Conservation (phyloP, 2,113 vertebrate genomes). For the Clarias magur region DNA sequence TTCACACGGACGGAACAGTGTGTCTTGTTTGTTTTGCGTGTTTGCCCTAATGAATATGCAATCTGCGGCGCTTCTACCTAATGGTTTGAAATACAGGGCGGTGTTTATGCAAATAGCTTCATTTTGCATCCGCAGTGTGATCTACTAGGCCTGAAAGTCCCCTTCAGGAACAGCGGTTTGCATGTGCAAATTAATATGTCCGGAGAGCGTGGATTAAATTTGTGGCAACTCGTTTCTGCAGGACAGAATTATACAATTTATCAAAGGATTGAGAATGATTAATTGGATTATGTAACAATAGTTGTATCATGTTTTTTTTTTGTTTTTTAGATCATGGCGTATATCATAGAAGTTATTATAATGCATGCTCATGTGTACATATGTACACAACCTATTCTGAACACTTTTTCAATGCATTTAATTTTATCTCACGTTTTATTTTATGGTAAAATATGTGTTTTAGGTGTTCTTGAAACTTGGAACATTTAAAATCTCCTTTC, state of each 20-base stretch:
- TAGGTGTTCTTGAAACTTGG: background rate
- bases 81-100: background rate
- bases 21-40: conserved; percentile 3
- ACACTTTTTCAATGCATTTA: background rate
- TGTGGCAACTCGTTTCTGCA: background rate
- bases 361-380: background rate
- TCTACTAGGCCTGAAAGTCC: conserved; percentile 1
- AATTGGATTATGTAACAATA: background rate
- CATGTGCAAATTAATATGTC: conserved; percentile 19
- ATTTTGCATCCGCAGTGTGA: conserved; percentile 18
- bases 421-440: background rate
- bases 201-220: background rate
- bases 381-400: background rate
- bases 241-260: background rate
- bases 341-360: background rate
- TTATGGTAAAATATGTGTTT: background rate
- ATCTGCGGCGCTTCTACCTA: background rate
- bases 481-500: background rate
- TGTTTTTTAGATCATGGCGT: background rate
- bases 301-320: background rate
- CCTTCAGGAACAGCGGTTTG: background rate
- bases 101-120: conserved; percentile 2
- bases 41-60: conserved; percentile 6
- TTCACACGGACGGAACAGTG: background rate
- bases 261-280: background rate